A percentile compares a stretch with the other conserved stretches of the same genome.
These are phyloP conservation scores for Anolis apletophallus DNA, from an alignment of 2,797 vertebrate genomes.

Conservation along the genomic window DNA sequence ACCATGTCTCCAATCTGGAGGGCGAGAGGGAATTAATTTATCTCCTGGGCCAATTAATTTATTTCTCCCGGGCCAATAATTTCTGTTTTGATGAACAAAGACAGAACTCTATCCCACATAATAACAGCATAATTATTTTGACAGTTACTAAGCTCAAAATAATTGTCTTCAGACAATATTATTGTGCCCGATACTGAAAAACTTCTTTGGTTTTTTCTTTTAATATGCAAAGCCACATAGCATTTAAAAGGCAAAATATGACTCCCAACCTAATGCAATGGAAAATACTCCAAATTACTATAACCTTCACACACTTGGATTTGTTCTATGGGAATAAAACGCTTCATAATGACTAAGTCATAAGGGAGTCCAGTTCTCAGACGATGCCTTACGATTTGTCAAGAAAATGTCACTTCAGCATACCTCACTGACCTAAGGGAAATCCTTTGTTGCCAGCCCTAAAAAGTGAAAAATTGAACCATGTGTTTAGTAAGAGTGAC, in stretches of 20 bases:
- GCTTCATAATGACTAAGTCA: conserved; percentile 53
- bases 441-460: conserved; percentile 31
- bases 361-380: conserved; percentile 51
- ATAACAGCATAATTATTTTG: conserved; percentile 19
- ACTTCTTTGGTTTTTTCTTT: background rate
- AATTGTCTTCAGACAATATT: conserved; percentile 2
- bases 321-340: conserved; percentile 52
- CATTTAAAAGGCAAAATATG: conserved; percentile 36
- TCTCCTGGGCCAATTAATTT: no score
- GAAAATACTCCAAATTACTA: conserved; percentile 42
- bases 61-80: background rate
- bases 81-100: conserved; percentile 24
- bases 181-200: conserved; percentile 35
- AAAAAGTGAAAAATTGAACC: conserved; percentile 27
- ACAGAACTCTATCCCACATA: conserved; percentile 25
- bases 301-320: conserved; percentile 24
- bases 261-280: conserved; percentile 7
- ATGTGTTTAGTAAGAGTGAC: conserved; percentile 9
- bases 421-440: conserved; percentile 48
- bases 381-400: conserved; percentile 27
- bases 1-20: background rate
- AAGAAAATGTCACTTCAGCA: conserved; percentile 55
- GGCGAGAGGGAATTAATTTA: conserved; percentile 24
- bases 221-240: background rate
- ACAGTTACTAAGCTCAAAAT: conserved; percentile 23